Percentiles rank a stretch among this genome's conserved stretches.
These are phyloP conservation scores for Zeus faber DNA, from an alignment of 2,113 vertebrate species.

Conservation along the genomic window DNA sequence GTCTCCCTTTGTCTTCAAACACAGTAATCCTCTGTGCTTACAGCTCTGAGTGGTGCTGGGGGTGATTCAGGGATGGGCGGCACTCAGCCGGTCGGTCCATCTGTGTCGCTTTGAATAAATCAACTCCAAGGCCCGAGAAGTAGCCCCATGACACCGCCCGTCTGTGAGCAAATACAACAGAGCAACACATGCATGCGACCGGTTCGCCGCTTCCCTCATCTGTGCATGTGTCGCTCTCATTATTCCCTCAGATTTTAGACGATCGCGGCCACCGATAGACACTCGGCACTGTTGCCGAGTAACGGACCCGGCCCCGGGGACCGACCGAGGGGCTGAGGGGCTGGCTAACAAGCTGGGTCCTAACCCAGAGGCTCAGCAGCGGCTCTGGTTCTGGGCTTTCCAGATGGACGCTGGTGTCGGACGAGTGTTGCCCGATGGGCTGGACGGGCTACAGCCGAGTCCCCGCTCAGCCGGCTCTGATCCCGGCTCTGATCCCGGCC, in stretches of 20 bases:
- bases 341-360: slow-evolving; percentile 23
- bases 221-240: not conserved
- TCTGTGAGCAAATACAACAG: not conserved
- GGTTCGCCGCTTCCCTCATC: not conserved
- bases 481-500: slow-evolving; percentile 13
- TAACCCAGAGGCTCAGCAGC: slow-evolving; percentile 3
- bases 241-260: not conserved
- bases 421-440: slow-evolving; percentile 17
- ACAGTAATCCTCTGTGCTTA: slow-evolving; percentile 30
- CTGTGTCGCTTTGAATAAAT: slow-evolving; percentile 53
- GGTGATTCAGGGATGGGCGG: slow-evolving; percentile 43
- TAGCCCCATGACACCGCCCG: slow-evolving; percentile 28
- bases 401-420: slow-evolving; percentile 23
- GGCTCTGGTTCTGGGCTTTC: slow-evolving; percentile 11
- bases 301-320: slow-evolving; percentile 11
- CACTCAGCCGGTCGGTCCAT: slow-evolving; percentile 49
- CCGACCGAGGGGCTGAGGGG: not conserved
- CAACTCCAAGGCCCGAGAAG: slow-evolving; percentile 21
- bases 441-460: not conserved
- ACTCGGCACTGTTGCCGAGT: slow-evolving; percentile 12
- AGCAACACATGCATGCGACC: not conserved
- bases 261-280: slow-evolving; percentile 7
- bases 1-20: slow-evolving; percentile 9
- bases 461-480: not conserved
- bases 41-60: slow-evolving; percentile 48